phyloP scores from a whole-genome alignment of 2,113 vertebrate species.

The Erythrocebus patas region DNA sequence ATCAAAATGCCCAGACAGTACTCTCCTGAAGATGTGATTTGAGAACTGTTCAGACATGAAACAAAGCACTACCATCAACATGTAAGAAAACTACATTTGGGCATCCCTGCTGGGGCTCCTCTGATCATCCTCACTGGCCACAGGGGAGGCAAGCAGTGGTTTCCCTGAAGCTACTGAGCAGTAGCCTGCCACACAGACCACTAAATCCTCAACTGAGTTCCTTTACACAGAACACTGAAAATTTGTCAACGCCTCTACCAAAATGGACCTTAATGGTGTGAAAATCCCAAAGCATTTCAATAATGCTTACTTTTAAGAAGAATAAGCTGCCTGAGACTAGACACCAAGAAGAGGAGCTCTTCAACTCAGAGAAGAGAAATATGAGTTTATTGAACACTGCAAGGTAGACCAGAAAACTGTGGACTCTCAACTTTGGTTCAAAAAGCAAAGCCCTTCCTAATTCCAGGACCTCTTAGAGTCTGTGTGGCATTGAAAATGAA shows the following conservation, averaged over 20 bases:
- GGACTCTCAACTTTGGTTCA: constrained; percentile 86
- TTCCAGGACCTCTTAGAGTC: constrained; percentile 88
- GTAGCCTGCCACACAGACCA: constrained; percentile 89
- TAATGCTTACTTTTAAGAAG: constrained; percentile 92
- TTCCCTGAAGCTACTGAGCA: constrained; percentile 91
- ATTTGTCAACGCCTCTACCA: constrained; percentile 89
- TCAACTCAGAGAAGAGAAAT: constrained; percentile 93
- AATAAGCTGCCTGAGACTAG: constrained; percentile 90
- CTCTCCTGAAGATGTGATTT: constrained; percentile 90
- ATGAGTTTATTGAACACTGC: constrained; percentile 88
- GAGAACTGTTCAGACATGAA: constrained; percentile 87
- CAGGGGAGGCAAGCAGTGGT: constrained; percentile 91
- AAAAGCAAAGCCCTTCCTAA: constrained; percentile 87
- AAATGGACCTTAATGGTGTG: constrained; percentile 86
- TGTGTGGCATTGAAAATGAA: constrained; percentile 86
- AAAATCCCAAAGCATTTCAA: constrained; percentile 89
- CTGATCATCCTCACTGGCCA: constrained; percentile 89
- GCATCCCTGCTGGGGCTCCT: constrained; percentile 88
- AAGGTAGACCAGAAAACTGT: constrained; percentile 90
- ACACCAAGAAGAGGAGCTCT: constrained; percentile 93
- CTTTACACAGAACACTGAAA: constrained; percentile 92
- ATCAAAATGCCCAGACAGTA: constrained; percentile 93
- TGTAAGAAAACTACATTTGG: constrained; percentile 85
- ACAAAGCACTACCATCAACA: constrained; percentile 90
- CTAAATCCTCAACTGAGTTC: constrained; percentile 88